Percentiles rank a stretch among this genome's conserved stretches.
Conservation (phyloP, 2,888 invertebrate genomes). For the Suillia variegata region DNA sequence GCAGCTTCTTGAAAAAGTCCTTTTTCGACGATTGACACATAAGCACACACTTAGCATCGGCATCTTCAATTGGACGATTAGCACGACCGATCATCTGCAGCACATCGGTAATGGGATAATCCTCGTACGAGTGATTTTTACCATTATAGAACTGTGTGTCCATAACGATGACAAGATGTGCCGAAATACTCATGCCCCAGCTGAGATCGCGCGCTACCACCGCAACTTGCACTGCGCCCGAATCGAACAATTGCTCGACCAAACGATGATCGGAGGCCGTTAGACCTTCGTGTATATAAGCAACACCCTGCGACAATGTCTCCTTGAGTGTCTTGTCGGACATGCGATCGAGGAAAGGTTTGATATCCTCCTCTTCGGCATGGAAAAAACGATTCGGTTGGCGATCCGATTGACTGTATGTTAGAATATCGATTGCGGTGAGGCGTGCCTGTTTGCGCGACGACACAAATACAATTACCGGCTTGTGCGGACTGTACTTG, state of each 20-base stretch:
- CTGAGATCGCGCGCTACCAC: conserved; percentile 91
- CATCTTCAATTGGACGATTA: conserved; percentile 89
- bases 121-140: conserved; percentile 86
- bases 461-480: conserved; percentile 89
- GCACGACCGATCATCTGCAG: conserved; percentile 98
- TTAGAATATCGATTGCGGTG: conserved; percentile 95
- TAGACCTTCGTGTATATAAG: conserved; percentile 95
- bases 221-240: conserved; percentile 90
- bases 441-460: conserved; percentile 88
- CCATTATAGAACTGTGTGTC: conserved; percentile 94
- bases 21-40: conserved; percentile 98
- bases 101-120: conserved; percentile 96
- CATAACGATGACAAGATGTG: conserved; percentile 95
- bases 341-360: conserved; percentile 86
- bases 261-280: conserved; percentile 82
- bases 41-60: conserved; percentile 92
- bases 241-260: conserved; percentile 91
- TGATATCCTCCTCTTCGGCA: conserved; percentile 83
- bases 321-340: conserved; percentile 89
- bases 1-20: conserved; percentile 97
- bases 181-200: conserved; percentile 88
- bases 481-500: conserved; percentile 81
- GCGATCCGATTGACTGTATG: conserved; percentile 89
- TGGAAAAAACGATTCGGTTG: conserved; percentile 88
- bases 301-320: conserved; percentile 92